These are phyloP conservation scores for Hippocampus abdominalis DNA, from an alignment of 2,113 vertebrate genomes.

Conservation along the genomic window DNA sequence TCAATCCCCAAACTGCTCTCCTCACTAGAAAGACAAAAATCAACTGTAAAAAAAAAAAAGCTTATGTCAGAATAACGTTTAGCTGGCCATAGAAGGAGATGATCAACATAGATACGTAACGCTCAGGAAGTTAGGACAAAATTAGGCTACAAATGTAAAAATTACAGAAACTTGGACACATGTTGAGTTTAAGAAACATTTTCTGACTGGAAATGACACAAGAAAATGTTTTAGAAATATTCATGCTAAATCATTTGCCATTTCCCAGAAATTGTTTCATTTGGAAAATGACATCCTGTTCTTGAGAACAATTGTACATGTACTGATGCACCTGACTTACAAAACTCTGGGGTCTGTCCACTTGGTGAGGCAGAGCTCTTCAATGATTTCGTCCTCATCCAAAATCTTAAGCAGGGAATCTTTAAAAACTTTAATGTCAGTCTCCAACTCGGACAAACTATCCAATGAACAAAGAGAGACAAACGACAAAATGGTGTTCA, in stretches of 20 bases:
- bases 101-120: not conserved
- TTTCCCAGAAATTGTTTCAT: not conserved
- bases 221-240: not conserved
- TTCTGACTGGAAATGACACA: not conserved
- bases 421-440: slow-evolving; percentile 92
- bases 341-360: slow-evolving; percentile 86
- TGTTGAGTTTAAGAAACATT: not conserved
- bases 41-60: slow-evolving; percentile 1
- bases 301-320: not conserved
- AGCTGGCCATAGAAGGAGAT: not conserved
- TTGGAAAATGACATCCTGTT: not conserved
- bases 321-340: slow-evolving; percentile 71
- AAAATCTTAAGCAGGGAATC: slow-evolving; percentile 90
- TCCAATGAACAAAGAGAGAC: not conserved
- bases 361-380: slow-evolving; percentile 92
- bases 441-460: slow-evolving; percentile 96
- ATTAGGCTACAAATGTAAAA: not conserved
- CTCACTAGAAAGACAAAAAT: slow-evolving; percentile 72
- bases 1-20: slow-evolving; percentile 86
- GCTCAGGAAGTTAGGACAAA: not conserved
- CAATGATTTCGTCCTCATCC: slow-evolving; percentile 92
- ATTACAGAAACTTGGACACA: not conserved
- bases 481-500: not conserved
- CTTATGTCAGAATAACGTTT: not conserved
- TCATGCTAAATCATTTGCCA: not conserved